A percentile compares a stretch with the other conserved stretches of the same genome.
These are phyloP conservation scores for Danio albolineatus DNA, from an alignment of 2,797 vertebrate species.

Conservation along the genomic window DNA sequence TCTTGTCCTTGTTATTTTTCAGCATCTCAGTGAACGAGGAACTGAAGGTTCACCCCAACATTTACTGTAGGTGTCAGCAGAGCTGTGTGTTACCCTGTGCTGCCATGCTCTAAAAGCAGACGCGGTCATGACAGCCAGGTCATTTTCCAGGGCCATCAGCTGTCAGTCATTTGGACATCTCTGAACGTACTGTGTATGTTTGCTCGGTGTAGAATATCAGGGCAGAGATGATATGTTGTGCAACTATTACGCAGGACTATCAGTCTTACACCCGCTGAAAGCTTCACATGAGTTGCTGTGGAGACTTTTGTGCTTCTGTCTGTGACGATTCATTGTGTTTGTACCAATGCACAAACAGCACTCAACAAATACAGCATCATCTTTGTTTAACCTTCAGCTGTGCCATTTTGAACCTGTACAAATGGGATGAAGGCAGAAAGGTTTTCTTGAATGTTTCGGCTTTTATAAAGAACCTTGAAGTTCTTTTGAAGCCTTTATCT, in stretches of 20 bases:
- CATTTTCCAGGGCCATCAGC: slow-evolving; percentile 51
- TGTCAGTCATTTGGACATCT: slow-evolving; percentile 53
- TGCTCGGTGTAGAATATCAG: slow-evolving; percentile 57
- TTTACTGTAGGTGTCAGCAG: slow-evolving; percentile 81
- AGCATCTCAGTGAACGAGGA: slow-evolving; percentile 3
- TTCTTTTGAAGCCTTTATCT: not conserved
- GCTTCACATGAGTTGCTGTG: slow-evolving; percentile 45
- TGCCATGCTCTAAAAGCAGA: slow-evolving; percentile 24
- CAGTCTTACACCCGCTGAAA: slow-evolving; percentile 51
- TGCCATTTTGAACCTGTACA: slow-evolving; percentile 27
- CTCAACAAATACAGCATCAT: slow-evolving; percentile 35
- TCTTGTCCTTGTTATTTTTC: not conserved
- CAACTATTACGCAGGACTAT: slow-evolving; percentile 47
- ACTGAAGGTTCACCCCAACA: slow-evolving; percentile 42
- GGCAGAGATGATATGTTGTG: slow-evolving; percentile 56
- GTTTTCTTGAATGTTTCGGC: slow-evolving; percentile 13
- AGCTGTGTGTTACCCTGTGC: slow-evolving; percentile 65
- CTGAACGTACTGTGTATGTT: slow-evolving; percentile 43
- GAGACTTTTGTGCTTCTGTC: slow-evolving; percentile 42
- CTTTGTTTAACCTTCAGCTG: slow-evolving; percentile 35
- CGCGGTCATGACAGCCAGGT: slow-evolving; percentile 10
- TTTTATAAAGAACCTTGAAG: slow-evolving; percentile 39
- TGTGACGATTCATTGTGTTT: slow-evolving; percentile 48
- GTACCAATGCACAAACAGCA: slow-evolving; percentile 34
- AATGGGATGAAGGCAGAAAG: slow-evolving; percentile 14